Evolutionary conservation across 2,797 vertebrate genomes (phyloP), one percentile per base, ranked within the genome.

Genomic region (Amazona finschi): DNA sequence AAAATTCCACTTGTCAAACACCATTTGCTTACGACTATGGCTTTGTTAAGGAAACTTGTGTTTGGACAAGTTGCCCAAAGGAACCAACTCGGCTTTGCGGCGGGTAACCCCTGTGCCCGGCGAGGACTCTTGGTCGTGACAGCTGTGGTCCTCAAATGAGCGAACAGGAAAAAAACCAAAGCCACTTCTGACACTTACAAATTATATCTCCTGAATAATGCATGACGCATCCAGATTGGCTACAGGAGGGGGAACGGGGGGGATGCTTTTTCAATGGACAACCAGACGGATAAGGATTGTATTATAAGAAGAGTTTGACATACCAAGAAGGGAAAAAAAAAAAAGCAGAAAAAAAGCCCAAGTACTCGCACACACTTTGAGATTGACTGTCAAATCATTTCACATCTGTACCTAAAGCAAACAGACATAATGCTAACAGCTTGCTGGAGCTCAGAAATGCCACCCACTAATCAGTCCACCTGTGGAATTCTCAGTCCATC

Each of bases 341-440:
- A 85, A 84, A 12, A 8, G 6, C 10, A 14, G 44, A 73, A 83
- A 85, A 92, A 87, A 84, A 78, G 73, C 90, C 43, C 61, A 78
- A 87, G 79, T 87, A 83, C 90, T 92, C 85, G 67, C 79, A 92
- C 85, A 92, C 90, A 92, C 85, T 92, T 87, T 46, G 97, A 97
- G 96, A 97, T 95, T 96, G 95, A 97, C 97, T 98, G 97, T 98
- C 97, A 98, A 98, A 97, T 97, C 97, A 97, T 97, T 97, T 98
- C 97, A 98, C 97, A 98, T 98, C 97, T 98, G 97, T 97, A 98
- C 97, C 97, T 98, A 98, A 97, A 97, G 97, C 97, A 98, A 98
- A 98, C 97, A 98, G 97, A 98, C 97, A 98, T 98, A 98, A 98
- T 97, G 97, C 95, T 98, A 98, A 97, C 97, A 98, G 97, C 97